These are phyloP conservation scores for Drosophila paranaensis DNA, from an alignment of 2,888 invertebrate genomes.

Conservation along the genomic window DNA sequence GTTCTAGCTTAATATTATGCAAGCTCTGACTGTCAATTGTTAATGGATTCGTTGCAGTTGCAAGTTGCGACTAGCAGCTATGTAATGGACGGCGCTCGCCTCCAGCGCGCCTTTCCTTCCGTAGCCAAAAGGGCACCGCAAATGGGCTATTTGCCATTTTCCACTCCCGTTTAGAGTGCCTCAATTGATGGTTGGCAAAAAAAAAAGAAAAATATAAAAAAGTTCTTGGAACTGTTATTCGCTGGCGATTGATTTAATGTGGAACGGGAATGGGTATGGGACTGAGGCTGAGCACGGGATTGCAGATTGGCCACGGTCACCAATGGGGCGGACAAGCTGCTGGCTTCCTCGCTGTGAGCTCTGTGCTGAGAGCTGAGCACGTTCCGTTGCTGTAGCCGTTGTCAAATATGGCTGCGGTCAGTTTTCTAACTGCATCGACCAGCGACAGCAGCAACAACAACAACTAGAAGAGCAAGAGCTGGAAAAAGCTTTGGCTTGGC, in stretches of 20 bases:
- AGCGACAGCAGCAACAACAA: slow-evolving; percentile 31
- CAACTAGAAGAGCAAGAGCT: slow-evolving; percentile 21
- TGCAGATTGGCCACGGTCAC: slow-evolving; percentile 44
- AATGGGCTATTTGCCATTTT: slow-evolving; percentile 50
- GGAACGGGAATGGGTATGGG: slow-evolving; percentile 37
- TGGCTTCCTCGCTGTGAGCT: slow-evolving; percentile 24
- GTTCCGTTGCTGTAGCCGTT: slow-evolving; percentile 64
- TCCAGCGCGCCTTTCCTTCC: not conserved
- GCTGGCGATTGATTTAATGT: slow-evolving; percentile 66
- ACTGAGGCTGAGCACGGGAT: slow-evolving; percentile 38
- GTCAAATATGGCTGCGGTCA: slow-evolving; percentile 78
- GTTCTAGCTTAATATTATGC: slow-evolving; percentile 1
- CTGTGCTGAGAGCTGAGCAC: slow-evolving; percentile 47
- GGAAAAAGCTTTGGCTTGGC: slow-evolving; percentile 45
- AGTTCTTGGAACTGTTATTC: slow-evolving; percentile 53
- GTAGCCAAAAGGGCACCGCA: slow-evolving; percentile 29
- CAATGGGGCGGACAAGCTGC: slow-evolving; percentile 32
- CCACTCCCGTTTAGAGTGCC: slow-evolving; percentile 55
- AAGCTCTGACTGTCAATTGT: slow-evolving; percentile 13
- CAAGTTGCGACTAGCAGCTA: slow-evolving; percentile 6
- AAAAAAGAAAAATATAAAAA: slow-evolving; percentile 5
- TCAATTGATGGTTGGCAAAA: slow-evolving; percentile 46
- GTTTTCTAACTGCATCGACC: slow-evolving; percentile 59
- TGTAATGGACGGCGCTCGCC: not conserved
- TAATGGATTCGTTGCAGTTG: slow-evolving; percentile 30